phyloP scores from a whole-genome alignment of 92 coral and sea anemone species.

The Diadumene lineata region DNA sequence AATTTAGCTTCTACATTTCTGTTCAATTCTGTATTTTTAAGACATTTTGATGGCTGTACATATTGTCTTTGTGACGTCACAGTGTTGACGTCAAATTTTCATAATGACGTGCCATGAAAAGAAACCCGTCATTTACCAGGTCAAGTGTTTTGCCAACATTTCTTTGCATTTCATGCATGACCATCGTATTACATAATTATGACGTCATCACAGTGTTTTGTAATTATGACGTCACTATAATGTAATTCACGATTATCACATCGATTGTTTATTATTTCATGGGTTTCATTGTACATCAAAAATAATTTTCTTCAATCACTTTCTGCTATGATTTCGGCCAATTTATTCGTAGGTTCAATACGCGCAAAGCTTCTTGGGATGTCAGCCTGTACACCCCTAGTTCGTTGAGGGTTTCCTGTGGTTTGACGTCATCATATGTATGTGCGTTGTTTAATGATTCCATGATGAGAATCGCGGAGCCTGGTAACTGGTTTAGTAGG shows the following conservation, averaged over 20 bases:
- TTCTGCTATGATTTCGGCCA: slow-evolving; percentile 52
- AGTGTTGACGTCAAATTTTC: not conserved
- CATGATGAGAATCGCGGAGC: slow-evolving; percentile 84
- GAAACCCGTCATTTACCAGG: not conserved
- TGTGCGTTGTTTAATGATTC: slow-evolving; percentile 68
- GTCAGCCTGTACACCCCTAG: slow-evolving; percentile 84
- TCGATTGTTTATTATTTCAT: not conserved
- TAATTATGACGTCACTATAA: not conserved
- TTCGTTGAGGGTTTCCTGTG: slow-evolving; percentile 79
- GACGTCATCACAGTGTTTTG: not conserved
- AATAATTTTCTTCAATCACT: not conserved
- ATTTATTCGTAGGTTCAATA: slow-evolving; percentile 83
- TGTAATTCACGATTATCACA: not conserved
- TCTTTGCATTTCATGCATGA: no score
- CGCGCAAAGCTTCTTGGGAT: slow-evolving; percentile 66
- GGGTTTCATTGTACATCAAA: not conserved
- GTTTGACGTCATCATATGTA: slow-evolving; percentile 44
- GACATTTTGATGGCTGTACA: not conserved
- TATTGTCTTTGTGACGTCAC: not conserved
- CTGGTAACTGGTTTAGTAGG: slow-evolving; percentile 83
- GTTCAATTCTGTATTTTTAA: not conserved
- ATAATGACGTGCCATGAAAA: not conserved
- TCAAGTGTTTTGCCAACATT: no score
- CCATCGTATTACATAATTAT: not conserved
- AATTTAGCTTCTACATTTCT: no score